Conservation (phyloP, 2,888 invertebrate species). For the Frankliniella fusca region DNA sequence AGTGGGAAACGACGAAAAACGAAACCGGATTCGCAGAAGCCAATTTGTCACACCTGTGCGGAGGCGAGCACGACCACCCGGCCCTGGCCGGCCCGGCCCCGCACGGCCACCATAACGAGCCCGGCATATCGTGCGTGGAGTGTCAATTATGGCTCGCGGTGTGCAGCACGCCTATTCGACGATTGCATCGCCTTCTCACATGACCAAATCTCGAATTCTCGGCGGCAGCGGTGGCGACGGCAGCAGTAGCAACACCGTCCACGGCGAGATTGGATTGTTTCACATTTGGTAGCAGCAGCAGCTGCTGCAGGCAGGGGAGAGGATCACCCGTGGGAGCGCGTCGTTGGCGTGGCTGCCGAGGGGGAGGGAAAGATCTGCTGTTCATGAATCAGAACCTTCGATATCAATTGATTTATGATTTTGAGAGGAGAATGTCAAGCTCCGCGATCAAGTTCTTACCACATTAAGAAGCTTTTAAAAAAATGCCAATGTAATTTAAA, state of each 20-base stretch:
- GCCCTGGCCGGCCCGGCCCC: not conserved
- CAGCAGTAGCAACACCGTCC: too few relatives aligned
- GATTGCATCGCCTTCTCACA: conserved; percentile 24
- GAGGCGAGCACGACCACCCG: not conserved
- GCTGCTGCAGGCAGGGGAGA: not conserved
- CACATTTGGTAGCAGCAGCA: not conserved
- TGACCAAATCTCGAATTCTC: conserved; percentile 21
- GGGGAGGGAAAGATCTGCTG: too few relatives aligned
- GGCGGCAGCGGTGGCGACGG: not conserved
- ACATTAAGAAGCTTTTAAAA: too few relatives aligned
- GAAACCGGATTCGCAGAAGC: not conserved
- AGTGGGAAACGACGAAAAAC: not conserved
- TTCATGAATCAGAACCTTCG: too few relatives aligned
- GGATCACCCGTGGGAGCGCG: not conserved
- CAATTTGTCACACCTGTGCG: conserved; percentile 16
- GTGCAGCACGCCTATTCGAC: conserved; percentile 13
- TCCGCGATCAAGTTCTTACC: too few relatives aligned
- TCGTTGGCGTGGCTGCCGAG: not conserved
- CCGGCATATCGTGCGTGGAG: conserved; percentile 18
- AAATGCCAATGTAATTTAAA: too few relatives aligned
- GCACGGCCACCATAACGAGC: not conserved
- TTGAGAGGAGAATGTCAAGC: too few relatives aligned
- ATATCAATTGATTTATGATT: too few relatives aligned
- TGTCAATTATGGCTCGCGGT: conserved; percentile 11
- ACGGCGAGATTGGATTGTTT: conserved; percentile 1